Conservation (phyloP, 2,797 vertebrate genomes). For the Momotus momota region DNA sequence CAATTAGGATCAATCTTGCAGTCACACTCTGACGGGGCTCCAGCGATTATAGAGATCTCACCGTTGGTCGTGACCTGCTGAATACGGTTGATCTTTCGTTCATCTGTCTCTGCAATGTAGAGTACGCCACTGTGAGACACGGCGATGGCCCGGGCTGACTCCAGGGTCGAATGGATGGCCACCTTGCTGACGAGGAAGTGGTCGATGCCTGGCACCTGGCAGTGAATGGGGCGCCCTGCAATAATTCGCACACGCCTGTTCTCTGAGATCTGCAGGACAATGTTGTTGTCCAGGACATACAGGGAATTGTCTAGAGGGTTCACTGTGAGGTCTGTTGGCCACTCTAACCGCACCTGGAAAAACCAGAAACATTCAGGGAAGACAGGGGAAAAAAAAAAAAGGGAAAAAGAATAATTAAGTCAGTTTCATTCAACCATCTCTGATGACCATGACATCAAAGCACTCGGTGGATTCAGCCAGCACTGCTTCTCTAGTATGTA, state of each 20-base stretch:
- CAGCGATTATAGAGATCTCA: slow-evolving; percentile 93
- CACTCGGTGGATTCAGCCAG: background rate
- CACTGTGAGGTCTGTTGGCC: slow-evolving; percentile 95
- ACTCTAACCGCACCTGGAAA: slow-evolving; percentile 91
- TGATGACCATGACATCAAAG: background rate
- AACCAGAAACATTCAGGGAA: background rate
- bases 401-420: background rate
- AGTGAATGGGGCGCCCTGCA: slow-evolving; percentile 95
- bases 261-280: slow-evolving; percentile 94
- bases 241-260: slow-evolving; percentile 90
- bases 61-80: slow-evolving; percentile 97
- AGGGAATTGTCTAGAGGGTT: slow-evolving; percentile 96
- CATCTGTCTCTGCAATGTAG: slow-evolving; percentile 95
- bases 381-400: background rate
- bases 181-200: slow-evolving; percentile 94
- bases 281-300: slow-evolving; percentile 97
- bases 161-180: slow-evolving; percentile 92
- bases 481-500: background rate
- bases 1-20: slow-evolving; percentile 99
- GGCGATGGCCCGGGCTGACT: slow-evolving; percentile 92
- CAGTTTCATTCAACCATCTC: background rate
- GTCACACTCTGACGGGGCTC: slow-evolving; percentile 93
- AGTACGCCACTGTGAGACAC: slow-evolving; percentile 92
- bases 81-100: slow-evolving; percentile 96
- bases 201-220: slow-evolving; percentile 94